These are phyloP conservation scores for Thamnaconus septentrionalis DNA, from an alignment of 2,113 vertebrate species.

Conservation along the genomic window DNA sequence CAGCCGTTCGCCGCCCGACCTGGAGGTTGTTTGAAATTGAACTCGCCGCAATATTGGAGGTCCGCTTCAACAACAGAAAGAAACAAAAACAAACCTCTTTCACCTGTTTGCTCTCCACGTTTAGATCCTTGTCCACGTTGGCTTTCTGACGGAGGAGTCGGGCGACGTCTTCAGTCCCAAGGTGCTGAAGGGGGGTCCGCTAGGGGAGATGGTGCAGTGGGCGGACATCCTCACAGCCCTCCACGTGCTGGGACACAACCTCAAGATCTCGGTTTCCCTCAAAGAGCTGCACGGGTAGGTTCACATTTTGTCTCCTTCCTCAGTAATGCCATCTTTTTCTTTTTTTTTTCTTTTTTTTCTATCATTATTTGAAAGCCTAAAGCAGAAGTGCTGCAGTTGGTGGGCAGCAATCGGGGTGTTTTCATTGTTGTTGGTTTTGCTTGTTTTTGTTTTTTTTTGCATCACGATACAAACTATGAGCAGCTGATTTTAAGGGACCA, in stretches of 20 bases:
- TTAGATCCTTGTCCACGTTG: slow-evolving; percentile 92
- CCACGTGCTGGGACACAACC: slow-evolving; percentile 88
- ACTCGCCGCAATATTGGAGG: background rate
- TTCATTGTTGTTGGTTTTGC: too few species aligned
- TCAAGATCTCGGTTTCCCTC: slow-evolving; percentile 90
- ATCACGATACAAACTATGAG: too few species aligned
- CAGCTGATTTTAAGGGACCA: too few species aligned
- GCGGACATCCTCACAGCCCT: slow-evolving; percentile 93
- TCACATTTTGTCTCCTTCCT: background rate
- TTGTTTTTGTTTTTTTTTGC: too few species aligned
- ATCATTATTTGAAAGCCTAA: background rate
- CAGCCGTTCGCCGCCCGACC: background rate
- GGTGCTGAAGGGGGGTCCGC: slow-evolving; percentile 93
- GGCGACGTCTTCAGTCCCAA: slow-evolving; percentile 95
- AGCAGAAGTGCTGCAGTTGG: slow-evolving; percentile 1
- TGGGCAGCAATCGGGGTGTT: too few species aligned
- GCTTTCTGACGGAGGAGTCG: slow-evolving; percentile 96
- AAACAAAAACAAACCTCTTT: background rate
- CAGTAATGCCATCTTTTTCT: background rate
- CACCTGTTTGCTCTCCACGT: slow-evolving; percentile 8
- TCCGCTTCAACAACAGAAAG: background rate
- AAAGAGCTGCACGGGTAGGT: slow-evolving; percentile 97
- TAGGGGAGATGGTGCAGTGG: slow-evolving; percentile 99
- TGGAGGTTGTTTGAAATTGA: slow-evolving; percentile 2
- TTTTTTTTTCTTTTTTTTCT: background rate